Evolutionary conservation across 2,797 vertebrate species (phyloP).

Genomic region (Silurus lanzhouensis): DNA sequence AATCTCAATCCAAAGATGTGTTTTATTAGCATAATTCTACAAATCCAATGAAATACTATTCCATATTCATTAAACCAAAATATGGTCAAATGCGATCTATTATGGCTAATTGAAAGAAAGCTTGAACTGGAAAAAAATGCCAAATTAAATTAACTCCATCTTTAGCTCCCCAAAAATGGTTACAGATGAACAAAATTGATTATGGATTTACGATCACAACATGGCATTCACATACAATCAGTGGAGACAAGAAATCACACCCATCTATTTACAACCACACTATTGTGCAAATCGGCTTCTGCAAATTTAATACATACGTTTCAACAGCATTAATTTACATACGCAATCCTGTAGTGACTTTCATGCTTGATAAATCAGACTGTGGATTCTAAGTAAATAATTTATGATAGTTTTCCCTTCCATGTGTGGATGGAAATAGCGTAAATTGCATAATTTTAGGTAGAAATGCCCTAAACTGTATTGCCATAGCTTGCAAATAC

Average conservation of each 20-base stretch:
- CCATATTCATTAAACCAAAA: neutral
- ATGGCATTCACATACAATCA: neutral
- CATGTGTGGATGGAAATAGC: neutral
- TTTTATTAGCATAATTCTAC: neutral
- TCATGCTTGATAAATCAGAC: constrained; percentile 16
- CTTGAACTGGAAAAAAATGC: neutral
- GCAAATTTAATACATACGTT: neutral
- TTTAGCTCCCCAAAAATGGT: neutral
- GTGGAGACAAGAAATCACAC: constrained; percentile 1
- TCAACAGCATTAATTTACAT: constrained; percentile 19
- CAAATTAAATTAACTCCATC: no score
- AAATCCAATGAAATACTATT: neutral
- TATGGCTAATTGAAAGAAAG: neutral
- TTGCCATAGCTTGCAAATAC: neutral
- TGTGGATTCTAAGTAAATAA: constrained; percentile 51
- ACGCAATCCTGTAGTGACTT: constrained; percentile 5
- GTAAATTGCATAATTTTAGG: neutral
- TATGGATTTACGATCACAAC: neutral
- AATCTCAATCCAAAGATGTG: neutral
- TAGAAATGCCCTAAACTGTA: neutral
- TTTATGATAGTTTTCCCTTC: neutral
- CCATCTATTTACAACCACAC: neutral
- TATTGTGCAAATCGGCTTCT: neutral
- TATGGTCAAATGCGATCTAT: no score
- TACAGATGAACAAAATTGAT: constrained; percentile 3